These are phyloP conservation scores for Actinopyga echinites DNA, from an alignment of 53 echinoderm and acorn worm genomes.

Conservation along the genomic window DNA sequence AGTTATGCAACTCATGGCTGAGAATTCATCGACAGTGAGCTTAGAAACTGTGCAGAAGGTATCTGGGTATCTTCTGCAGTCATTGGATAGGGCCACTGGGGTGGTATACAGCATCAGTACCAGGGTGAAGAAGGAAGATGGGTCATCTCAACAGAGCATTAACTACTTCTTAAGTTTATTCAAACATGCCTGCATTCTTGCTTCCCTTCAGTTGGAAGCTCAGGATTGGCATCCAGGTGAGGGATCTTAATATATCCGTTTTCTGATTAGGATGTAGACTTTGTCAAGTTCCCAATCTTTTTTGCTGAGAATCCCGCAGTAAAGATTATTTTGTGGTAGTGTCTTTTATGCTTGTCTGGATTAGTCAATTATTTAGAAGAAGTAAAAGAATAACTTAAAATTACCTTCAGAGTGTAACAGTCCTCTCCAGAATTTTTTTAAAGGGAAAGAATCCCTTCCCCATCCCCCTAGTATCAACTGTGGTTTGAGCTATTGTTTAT, in stretches of 20 bases:
- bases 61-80: conserved; percentile 63
- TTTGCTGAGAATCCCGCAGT: no score
- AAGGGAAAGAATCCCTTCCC: no score
- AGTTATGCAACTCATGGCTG: not conserved
- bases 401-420: no score
- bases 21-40: conserved; percentile 15
- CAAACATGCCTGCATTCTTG: conserved; percentile 84
- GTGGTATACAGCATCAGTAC: not conserved
- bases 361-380: no score
- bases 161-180: conserved; percentile 87
- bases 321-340: no score
- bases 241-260: not conserved
- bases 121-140: conserved; percentile 41
- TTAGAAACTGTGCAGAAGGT: conserved; percentile 64
- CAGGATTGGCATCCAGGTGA: conserved; percentile 83
- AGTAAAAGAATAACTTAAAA: no score
- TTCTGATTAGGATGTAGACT: no score
- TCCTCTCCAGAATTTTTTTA: no score
- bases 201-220: conserved; percentile 78
- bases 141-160: conserved; percentile 21
- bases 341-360: no score
- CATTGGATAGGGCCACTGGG: conserved; percentile 62
- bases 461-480: no score
- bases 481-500: no score
- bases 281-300: no score